Percentiles rank a stretch among this genome's conserved stretches.
Conservation (phyloP, 2,113 vertebrate species). For the Piaya cayana region DNA sequence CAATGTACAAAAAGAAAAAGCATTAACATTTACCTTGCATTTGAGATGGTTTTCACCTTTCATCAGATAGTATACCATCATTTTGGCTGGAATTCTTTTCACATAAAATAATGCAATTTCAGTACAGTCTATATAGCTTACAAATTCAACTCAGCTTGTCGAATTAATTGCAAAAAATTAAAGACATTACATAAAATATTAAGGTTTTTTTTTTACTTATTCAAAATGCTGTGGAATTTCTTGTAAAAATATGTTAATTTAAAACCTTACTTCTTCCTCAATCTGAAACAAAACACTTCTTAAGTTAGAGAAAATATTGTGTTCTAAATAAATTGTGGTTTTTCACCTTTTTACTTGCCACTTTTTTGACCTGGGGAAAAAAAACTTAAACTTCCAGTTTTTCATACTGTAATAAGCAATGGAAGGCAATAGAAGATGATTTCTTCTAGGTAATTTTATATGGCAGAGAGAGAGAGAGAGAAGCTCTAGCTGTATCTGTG, state of each 20-base stretch:
- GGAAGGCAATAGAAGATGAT: not conserved
- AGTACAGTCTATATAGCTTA: not conserved
- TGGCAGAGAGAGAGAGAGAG: not conserved
- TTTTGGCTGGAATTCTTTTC: not conserved
- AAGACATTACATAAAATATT: not conserved
- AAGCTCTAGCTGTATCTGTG: not conserved
- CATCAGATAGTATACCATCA: not conserved
- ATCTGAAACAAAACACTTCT: not conserved
- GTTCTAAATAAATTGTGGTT: not conserved
- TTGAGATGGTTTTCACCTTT: not conserved
- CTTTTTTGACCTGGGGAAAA: not conserved
- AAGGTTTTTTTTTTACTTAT: not conserved
- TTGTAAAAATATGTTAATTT: not conserved
- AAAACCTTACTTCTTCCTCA: not conserved
- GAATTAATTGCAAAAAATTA: not conserved
- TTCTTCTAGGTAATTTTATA: not conserved
- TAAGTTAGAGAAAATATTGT: not conserved
- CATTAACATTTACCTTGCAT: conserved; percentile 5
- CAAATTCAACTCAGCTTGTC: not conserved
- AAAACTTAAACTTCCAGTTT: not conserved
- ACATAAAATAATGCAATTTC: not conserved
- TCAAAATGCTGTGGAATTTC: not conserved
- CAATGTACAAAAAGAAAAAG: not conserved
- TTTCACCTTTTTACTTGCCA: not conserved
- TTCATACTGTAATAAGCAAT: not conserved